Evolutionary conservation across 2,113 vertebrate genomes (phyloP).

Genomic region (Rhadina sibilatrix): DNA sequence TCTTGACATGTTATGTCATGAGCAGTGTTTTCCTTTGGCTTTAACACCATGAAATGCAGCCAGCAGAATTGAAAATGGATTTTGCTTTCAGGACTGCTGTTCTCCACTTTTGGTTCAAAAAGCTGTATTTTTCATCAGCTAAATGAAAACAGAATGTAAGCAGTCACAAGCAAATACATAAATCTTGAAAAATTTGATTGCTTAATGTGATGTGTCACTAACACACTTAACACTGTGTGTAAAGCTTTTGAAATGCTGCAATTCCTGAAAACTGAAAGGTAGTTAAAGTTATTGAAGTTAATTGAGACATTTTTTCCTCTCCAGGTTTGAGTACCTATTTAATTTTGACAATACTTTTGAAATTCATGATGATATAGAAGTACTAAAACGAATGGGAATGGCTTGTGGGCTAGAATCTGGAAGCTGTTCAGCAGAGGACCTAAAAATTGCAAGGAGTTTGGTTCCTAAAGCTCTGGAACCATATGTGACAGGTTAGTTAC

Average conservation of each 20-base stretch:
- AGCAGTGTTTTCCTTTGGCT: background rate
- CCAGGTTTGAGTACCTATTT: conserved; percentile 97
- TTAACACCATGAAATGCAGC: background rate
- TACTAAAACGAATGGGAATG: conserved; percentile 98
- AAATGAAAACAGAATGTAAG: background rate
- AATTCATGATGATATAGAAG: conserved; percentile 98
- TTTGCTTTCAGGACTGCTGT: background rate
- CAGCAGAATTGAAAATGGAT: background rate
- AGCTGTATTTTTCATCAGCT: background rate
- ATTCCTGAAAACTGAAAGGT: background rate
- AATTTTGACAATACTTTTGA: conserved; percentile 99
- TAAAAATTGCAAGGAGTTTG: conserved; percentile 90
- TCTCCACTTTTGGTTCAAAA: background rate
- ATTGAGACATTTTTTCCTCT: background rate
- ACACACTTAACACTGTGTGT: background rate
- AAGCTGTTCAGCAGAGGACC: conserved; percentile 92
- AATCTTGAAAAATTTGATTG: background rate
- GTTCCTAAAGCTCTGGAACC: conserved; percentile 97
- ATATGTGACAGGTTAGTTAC: conserved; percentile 91
- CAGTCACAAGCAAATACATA: background rate
- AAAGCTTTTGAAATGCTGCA: background rate
- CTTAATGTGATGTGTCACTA: background rate
- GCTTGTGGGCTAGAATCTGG: conserved; percentile 95
- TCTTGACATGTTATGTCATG: background rate
- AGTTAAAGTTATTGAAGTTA: background rate